A percentile compares a stretch with the other conserved stretches of the same genome.
phyloP scores from a whole-genome alignment of 1,140 invertebrate genomes.

The Colletes gigas region DNA sequence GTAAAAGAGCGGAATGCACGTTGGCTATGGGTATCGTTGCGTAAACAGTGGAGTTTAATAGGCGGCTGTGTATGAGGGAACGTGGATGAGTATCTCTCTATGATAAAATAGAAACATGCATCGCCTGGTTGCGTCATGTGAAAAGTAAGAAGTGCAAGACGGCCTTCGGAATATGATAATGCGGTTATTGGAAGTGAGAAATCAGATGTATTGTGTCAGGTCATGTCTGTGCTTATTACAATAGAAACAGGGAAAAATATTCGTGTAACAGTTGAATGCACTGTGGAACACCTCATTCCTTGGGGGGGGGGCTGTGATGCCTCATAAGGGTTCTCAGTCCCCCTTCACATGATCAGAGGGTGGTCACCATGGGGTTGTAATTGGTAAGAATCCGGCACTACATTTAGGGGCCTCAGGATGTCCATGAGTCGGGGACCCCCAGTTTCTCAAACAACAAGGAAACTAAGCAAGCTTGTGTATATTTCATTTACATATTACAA shows the following conservation, averaged over 20 bases:
- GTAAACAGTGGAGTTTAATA: slow-evolving; percentile 40
- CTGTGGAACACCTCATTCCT: too few species aligned
- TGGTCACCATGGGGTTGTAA: too few species aligned
- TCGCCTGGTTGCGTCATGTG: slow-evolving; percentile 19
- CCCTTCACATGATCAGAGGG: too few species aligned
- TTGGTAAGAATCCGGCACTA: too few species aligned
- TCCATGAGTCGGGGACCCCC: too few species aligned
- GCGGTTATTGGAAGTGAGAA: slow-evolving; percentile 3
- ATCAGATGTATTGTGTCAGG: not conserved
- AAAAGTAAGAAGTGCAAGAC: slow-evolving; percentile 32
- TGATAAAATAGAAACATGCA: slow-evolving; percentile 28
- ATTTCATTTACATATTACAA: too few species aligned
- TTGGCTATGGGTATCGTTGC: slow-evolving; percentile 35
- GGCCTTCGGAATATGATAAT: slow-evolving; percentile 30
- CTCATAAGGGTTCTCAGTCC: too few species aligned
- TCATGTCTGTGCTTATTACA: not conserved
- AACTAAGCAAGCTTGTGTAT: too few species aligned
- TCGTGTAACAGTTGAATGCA: not conserved
- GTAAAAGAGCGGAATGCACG: slow-evolving; percentile 45
- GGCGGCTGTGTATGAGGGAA: not conserved
- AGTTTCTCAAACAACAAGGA: too few species aligned
- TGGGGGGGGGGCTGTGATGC: too few species aligned
- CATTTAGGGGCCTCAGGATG: too few species aligned
- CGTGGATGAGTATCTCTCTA: slow-evolving; percentile 27
- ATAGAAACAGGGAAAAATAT: not conserved